Base-by-base conservation (phyloP, 2,797 vertebrate genomes). In the Yasuhikotakia modesta region DNA sequence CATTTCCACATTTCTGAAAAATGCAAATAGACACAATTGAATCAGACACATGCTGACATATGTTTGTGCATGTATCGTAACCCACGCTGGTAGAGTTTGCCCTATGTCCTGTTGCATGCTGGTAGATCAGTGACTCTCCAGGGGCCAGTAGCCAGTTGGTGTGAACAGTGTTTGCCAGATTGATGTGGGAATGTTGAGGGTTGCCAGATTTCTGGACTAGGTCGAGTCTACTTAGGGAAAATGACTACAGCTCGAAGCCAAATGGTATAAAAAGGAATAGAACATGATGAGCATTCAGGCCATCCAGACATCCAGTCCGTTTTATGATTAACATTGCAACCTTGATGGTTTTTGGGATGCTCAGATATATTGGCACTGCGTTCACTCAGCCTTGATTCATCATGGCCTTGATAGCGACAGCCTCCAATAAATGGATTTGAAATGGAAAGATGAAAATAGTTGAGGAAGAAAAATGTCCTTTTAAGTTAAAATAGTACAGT, bases 141-240 rank as follows among this genome's bases (percentile, higher is more conserved):
- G 63, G 72, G 64, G 14, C 60, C 57, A 75, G 64, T 17, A 75
- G 76, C 60, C 76, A 60, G 19, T 65, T 66, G 72, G 24, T 66
- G 60, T 66, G 55, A 60, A 48, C 55, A 69, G 32, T 63, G 69
- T 24, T 81, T 79, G 68, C 58, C 68, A 70, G 73, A 52, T 65
- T 86, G 87, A 90, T 90, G 82, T 86, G 83, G 87, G 63, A 76
- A 27, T 84, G 84, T 81, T 27, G 27, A 66, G 79, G 79, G 85
- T 82, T 88, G 81, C 86, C 88, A 89, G 89, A 89, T 86, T 82
- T 75, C 82, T 87, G 88, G 87, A 89, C 87, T 87, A 82, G 4
- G 48, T 86, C 89, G 86, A 84, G 83, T 87, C 78, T 86, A 87
- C 91, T 89, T 84, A 58, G 86, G 61, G 73, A 85, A 90, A 90